These are phyloP conservation scores for Lanistes nyassanus DNA, from an alignment of 1,140 invertebrate species.

Conservation along the genomic window DNA sequence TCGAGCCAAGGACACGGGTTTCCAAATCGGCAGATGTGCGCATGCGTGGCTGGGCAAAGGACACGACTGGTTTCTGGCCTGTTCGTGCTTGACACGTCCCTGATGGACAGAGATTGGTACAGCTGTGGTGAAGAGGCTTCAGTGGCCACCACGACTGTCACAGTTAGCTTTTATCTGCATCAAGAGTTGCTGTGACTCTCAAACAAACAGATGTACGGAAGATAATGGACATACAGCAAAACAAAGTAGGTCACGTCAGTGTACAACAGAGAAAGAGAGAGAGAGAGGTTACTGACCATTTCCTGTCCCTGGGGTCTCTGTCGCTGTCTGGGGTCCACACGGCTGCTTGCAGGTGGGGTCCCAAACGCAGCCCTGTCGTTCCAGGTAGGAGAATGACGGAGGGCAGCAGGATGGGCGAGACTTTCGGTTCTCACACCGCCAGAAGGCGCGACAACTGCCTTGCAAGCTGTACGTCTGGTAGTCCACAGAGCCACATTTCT, in stretches of 20 bases:
- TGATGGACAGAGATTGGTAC: background rate
- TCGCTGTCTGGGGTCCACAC: background rate
- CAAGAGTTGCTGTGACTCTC: background rate
- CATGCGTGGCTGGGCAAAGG: background rate
- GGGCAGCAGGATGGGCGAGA: conserved; percentile 43
- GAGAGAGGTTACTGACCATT: background rate
- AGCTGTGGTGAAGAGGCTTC: no score
- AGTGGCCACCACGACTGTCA: no score
- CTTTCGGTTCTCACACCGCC: conserved; percentile 32
- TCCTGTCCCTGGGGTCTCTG: background rate
- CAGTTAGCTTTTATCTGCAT: no score
- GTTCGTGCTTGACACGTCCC: background rate
- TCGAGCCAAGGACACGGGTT: background rate
- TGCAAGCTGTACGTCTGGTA: conserved; percentile 28
- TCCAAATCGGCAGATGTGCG: background rate
- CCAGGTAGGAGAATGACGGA: conserved; percentile 16
- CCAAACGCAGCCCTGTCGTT: conserved; percentile 34
- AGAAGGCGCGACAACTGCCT: conserved; percentile 41
- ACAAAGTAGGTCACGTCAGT: background rate
- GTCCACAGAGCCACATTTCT: conserved; percentile 33
- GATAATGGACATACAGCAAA: background rate
- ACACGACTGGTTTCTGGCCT: background rate
- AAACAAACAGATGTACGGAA: no score
- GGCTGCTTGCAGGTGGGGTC: conserved; percentile 27
- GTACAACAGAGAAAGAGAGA: background rate